A percentile compares a stretch with the other conserved stretches of the same genome.
Evolutionary conservation across 2,888 invertebrate genomes (phyloP).

Genomic region (Periphyllus acericola): DNA sequence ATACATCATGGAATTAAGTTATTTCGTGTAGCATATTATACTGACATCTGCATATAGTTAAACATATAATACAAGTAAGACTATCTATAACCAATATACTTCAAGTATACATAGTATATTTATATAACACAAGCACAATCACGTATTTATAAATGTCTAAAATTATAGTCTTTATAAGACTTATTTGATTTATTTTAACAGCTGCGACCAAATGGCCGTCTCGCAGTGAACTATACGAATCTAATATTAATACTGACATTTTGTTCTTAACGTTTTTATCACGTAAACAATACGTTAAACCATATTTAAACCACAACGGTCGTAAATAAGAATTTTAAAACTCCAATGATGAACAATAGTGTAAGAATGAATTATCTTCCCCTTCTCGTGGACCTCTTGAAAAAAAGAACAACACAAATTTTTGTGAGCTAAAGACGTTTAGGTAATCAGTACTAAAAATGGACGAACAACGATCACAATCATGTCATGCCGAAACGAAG

Average conservation of each 20-base stretch:
- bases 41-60: no score
- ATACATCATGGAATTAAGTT: no score
- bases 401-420: background rate
- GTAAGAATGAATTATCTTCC: constrained; percentile 45
- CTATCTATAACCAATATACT: no score
- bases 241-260: background rate
- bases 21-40: no score
- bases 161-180: constrained; percentile 3
- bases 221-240: background rate
- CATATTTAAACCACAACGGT: constrained; percentile 34
- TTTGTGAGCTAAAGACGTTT: background rate
- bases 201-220: constrained; percentile 41
- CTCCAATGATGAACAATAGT: background rate
- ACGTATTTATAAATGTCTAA: background rate
- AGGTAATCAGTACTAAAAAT: constrained; percentile 49
- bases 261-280: constrained; percentile 1
- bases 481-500: background rate
- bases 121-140: background rate
- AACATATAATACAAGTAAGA: no score
- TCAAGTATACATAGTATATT: background rate
- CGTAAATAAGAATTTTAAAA: constrained; percentile 48
- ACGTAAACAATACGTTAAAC: constrained; percentile 43
- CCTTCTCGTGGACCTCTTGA: constrained; percentile 4
- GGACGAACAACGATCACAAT: constrained; percentile 17
- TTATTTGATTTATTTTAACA: constrained; percentile 16